Evolutionary conservation across 2,797 vertebrate species (phyloP).

Genomic region (Lacerta viridis): DNA sequence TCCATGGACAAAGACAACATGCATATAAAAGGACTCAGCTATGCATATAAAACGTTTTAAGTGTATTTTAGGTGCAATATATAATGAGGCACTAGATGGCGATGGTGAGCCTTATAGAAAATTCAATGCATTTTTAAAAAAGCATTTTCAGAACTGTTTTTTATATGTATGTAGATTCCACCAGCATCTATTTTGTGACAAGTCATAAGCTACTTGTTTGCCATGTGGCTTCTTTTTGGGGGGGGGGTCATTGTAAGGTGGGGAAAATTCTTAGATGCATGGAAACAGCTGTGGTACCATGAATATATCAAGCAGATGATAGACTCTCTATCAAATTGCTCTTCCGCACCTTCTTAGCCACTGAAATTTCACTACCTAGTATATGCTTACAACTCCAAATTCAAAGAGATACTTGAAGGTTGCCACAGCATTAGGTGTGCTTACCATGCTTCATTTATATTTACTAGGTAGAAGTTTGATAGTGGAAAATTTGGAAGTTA

Average conservation of each 20-base stretch:
- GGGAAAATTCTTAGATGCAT: background rate
- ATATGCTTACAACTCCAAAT: background rate
- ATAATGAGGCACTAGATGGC: too few species aligned
- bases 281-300: background rate
- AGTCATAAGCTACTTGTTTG: background rate
- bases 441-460: background rate
- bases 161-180: too few species aligned
- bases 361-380: background rate
- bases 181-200: background rate
- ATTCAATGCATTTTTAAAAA: too few species aligned
- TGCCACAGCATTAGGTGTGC: background rate
- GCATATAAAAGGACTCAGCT: background rate
- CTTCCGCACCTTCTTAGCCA: background rate
- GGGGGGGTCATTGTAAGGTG: too few species aligned
- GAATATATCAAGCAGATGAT: background rate
- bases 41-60: too few species aligned
- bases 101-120: too few species aligned
- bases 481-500: background rate
- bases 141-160: too few species aligned
- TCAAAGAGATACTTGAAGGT: background rate
- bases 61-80: too few species aligned
- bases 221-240: background rate
- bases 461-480: background rate
- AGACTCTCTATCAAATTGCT: background rate
- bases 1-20: too few species aligned